Conservation (phyloP, 2,797 vertebrate species). For the Chaunax sp. region DNA sequence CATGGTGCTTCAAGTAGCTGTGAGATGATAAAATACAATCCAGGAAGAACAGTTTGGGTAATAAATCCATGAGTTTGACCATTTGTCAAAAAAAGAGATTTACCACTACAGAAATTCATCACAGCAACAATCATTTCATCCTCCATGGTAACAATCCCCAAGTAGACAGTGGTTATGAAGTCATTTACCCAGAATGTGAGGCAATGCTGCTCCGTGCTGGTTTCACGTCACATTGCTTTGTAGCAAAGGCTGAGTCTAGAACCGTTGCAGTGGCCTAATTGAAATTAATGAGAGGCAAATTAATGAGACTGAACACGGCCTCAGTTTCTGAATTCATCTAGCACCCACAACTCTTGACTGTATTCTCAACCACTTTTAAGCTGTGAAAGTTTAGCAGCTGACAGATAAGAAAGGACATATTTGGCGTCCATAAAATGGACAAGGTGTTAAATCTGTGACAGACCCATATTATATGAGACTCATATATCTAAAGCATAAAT, state of each 20-base stretch:
- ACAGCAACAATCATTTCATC: background rate
- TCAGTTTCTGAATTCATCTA: too few species aligned
- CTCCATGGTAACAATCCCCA: background rate
- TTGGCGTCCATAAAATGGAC: too few species aligned
- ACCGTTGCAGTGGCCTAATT: background rate
- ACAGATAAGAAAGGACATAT: too few species aligned
- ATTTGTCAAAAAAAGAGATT: background rate
- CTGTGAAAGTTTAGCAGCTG: too few species aligned
- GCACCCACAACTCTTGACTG: too few species aligned
- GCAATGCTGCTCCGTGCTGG: background rate
- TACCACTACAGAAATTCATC: background rate
- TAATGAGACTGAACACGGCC: background rate
- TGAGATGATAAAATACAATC: background rate
- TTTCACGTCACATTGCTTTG: background rate
- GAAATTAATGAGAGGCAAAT: conserved; percentile 1
- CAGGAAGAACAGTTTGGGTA: background rate
- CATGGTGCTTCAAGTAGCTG: background rate
- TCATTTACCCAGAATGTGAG: too few species aligned
- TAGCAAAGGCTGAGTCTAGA: background rate
- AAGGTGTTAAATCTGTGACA: too few species aligned
- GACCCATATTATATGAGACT: too few species aligned
- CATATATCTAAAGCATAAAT: too few species aligned
- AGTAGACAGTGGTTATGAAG: background rate
- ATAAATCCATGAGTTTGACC: background rate
- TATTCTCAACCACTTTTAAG: too few species aligned